Evolutionary conservation across 2,797 vertebrate genomes (phyloP).

Genomic region (Harpagifer antarcticus): DNA sequence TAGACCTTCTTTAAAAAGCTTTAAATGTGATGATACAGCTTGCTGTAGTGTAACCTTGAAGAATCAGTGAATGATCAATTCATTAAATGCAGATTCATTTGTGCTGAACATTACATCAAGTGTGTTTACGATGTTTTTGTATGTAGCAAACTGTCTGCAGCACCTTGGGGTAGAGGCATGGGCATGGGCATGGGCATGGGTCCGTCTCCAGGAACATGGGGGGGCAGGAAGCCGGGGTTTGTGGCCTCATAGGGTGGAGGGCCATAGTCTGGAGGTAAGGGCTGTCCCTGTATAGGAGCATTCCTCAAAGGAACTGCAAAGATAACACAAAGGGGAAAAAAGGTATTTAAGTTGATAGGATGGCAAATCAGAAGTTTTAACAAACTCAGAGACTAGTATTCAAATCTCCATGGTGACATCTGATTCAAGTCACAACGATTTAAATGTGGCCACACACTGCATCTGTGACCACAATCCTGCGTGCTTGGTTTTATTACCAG

Average conservation of each 20-base stretch:
- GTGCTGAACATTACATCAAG: not conserved
- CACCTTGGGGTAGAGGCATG: conserved; percentile 77
- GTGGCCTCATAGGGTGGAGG: conserved; percentile 94
- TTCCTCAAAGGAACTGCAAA: conserved; percentile 78
- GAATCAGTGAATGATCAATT: no score
- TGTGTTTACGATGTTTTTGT: not conserved
- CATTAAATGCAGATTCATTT: no score
- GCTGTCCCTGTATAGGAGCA: conserved; percentile 87
- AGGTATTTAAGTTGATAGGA: not conserved
- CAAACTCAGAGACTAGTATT: not conserved
- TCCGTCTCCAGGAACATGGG: conserved; percentile 90
- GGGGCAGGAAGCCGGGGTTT: conserved; percentile 90
- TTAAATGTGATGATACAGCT: no score
- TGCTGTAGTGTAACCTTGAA: no score
- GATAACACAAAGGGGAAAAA: not conserved
- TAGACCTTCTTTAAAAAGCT: no score
- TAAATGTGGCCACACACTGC: not conserved
- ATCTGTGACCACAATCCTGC: conserved; percentile 6
- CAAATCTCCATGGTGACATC: conserved; percentile 7
- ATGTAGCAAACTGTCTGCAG: not conserved
- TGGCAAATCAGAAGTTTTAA: not conserved
- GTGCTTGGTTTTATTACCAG: conserved; percentile 82
- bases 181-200: conserved; percentile 75
- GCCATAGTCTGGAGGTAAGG: conserved; percentile 90
- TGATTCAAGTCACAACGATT: not conserved